phyloP scores from a whole-genome alignment of 2,113 vertebrate species.

The Asarcornis scutulata region DNA sequence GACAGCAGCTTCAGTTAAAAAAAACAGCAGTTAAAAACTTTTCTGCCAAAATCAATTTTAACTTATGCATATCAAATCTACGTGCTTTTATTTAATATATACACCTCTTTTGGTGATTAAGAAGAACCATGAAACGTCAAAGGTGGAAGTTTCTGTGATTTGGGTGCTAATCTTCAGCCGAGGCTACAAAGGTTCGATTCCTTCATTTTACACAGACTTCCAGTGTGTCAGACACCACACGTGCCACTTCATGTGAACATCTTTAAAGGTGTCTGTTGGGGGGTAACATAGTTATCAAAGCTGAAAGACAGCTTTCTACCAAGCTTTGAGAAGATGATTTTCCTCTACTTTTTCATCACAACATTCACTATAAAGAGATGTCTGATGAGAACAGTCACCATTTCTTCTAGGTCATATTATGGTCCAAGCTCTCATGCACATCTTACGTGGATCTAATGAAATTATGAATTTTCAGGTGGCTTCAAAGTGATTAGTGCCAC shows the following conservation, averaged over 20 bases:
- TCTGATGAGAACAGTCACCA: too few species aligned
- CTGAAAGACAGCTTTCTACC: neutral
- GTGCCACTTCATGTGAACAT: neutral
- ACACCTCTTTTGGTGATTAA: neutral
- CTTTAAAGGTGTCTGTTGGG: neutral
- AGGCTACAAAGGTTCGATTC: neutral
- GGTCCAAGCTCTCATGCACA: rapidly evolving
- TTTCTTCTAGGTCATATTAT: neutral
- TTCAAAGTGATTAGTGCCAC: neutral
- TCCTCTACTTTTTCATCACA: neutral
- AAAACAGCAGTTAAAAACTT: neutral
- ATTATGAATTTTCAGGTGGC: neutral
- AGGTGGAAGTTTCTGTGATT: neutral
- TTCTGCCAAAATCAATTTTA: neutral
- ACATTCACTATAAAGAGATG: neutral
- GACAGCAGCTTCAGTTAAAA: neutral
- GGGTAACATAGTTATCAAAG: rapidly evolving
- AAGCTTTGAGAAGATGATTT: neutral
- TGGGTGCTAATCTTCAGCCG: neutral
- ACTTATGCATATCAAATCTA: neutral
- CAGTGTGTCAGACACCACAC: neutral
- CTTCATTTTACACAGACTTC: neutral
- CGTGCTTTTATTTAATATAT: neutral
- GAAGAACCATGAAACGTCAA: neutral
- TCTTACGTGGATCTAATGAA: neutral